Percentiles rank a stretch among this genome's conserved stretches.
Evolutionary conservation across 53 echinoderm and acorn worm species (phyloP).

Genomic region (Stichopus horrens): DNA sequence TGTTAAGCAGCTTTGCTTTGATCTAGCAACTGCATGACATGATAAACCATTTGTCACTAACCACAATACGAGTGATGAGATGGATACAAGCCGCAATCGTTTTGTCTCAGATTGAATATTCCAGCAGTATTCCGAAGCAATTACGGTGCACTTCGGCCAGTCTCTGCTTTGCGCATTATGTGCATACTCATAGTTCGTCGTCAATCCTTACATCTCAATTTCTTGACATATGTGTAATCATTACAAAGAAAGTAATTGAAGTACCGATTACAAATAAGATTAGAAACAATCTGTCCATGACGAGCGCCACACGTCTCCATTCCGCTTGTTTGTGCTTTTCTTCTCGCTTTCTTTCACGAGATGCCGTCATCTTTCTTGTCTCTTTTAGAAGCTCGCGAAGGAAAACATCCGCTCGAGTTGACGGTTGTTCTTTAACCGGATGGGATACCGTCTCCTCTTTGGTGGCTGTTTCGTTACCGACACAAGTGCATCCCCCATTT

Average conservation of each 20-base stretch:
- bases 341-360: conserved; percentile 66
- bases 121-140: too few relatives aligned
- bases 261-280: conserved; percentile 74
- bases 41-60: too few relatives aligned
- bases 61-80: too few relatives aligned
- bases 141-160: too few relatives aligned
- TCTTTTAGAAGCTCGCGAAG: conserved; percentile 72
- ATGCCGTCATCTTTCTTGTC: conserved; percentile 73
- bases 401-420: conserved; percentile 22
- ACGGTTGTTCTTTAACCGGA: conserved; percentile 22
- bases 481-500: conserved; percentile 46
- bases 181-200: too few relatives aligned
- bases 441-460: conserved; percentile 38
- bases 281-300: conserved; percentile 89
- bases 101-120: too few relatives aligned
- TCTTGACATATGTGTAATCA: conserved; percentile 61
- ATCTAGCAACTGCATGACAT: too few relatives aligned
- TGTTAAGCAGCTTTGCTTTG: too few relatives aligned
- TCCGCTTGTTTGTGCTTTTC: conserved; percentile 76
- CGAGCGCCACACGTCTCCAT: conserved; percentile 89
- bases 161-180: too few relatives aligned
- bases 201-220: too few relatives aligned
- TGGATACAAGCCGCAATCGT: too few relatives aligned
- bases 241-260: conserved; percentile 63
- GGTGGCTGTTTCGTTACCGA: conserved; percentile 39